Percentiles rank a stretch among this genome's conserved stretches.
Evolutionary conservation across 2,888 invertebrate genomes (phyloP).

Genomic region (Parascotia fuliginaria): DNA sequence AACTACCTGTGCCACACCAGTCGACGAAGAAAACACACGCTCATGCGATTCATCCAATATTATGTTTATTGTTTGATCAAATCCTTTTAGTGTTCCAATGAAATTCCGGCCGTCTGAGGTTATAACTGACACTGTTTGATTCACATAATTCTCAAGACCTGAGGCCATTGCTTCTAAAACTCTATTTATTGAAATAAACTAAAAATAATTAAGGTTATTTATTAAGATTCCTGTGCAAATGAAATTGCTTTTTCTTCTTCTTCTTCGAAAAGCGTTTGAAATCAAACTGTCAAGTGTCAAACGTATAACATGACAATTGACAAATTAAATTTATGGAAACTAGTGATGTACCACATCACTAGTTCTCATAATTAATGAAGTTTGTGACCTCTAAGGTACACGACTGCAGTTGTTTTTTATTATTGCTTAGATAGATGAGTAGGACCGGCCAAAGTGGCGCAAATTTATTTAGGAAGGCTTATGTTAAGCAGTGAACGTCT

Average conservation of each 20-base stretch:
- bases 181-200: neutral
- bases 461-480: too few relatives aligned
- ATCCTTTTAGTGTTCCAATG: slow-evolving; percentile 98
- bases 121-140: slow-evolving; percentile 97
- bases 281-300: neutral
- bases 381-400: too few relatives aligned
- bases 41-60: slow-evolving; percentile 99
- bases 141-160: slow-evolving; percentile 94
- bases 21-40: slow-evolving; percentile 96
- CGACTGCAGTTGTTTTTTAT: too few relatives aligned
- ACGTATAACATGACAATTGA: too few relatives aligned
- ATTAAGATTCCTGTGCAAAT: neutral
- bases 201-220: neutral
- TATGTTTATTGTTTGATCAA: slow-evolving; percentile 99
- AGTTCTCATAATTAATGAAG: too few relatives aligned
- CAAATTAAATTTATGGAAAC: too few relatives aligned
- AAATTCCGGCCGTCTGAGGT: slow-evolving; percentile 98
- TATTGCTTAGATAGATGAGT: too few relatives aligned
- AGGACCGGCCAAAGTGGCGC: too few relatives aligned
- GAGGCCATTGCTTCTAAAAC: slow-evolving; percentile 88
- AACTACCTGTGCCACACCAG: slow-evolving; percentile 94
- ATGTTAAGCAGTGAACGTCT: too few relatives aligned
- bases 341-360: too few relatives aligned
- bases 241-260: neutral
- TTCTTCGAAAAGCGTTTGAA: neutral